These are phyloP conservation scores for Prochilodus magdalenae DNA, from an alignment of 2,113 vertebrate species.

Conservation along the genomic window DNA sequence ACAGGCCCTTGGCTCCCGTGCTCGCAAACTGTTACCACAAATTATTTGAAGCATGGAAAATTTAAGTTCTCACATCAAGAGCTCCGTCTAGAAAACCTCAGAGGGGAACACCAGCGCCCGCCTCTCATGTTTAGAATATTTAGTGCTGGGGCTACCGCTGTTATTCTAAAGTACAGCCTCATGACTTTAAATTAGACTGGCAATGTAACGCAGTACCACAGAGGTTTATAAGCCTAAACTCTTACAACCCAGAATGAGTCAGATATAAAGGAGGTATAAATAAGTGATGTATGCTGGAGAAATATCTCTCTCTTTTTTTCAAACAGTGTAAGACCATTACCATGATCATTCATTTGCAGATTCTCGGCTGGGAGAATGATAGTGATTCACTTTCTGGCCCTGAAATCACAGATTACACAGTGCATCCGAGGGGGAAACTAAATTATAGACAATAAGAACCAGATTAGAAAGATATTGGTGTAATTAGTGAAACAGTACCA, in stretches of 20 bases:
- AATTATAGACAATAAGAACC: background rate
- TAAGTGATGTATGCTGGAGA: background rate
- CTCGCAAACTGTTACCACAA: background rate
- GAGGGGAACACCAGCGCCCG: background rate
- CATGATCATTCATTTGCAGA: background rate
- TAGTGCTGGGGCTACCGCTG: background rate
- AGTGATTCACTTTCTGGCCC: background rate
- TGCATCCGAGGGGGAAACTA: background rate
- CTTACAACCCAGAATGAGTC: background rate
- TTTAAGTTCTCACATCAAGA: background rate
- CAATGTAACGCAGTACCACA: background rate
- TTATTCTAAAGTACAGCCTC: background rate
- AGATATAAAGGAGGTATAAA: background rate
- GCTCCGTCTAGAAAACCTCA: background rate
- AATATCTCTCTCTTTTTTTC: background rate
- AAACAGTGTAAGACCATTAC: background rate
- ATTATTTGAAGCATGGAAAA: background rate
- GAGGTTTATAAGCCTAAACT: background rate
- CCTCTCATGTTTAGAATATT: background rate
- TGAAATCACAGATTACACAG: background rate
- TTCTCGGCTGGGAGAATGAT: background rate
- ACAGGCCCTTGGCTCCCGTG: background rate
- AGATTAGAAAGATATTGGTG: background rate
- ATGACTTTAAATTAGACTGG: background rate
- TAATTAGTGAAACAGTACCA: conserved; percentile 8